Evolutionary conservation across 2,888 invertebrate genomes (phyloP).

Genomic region (Icerya purchasi): DNA sequence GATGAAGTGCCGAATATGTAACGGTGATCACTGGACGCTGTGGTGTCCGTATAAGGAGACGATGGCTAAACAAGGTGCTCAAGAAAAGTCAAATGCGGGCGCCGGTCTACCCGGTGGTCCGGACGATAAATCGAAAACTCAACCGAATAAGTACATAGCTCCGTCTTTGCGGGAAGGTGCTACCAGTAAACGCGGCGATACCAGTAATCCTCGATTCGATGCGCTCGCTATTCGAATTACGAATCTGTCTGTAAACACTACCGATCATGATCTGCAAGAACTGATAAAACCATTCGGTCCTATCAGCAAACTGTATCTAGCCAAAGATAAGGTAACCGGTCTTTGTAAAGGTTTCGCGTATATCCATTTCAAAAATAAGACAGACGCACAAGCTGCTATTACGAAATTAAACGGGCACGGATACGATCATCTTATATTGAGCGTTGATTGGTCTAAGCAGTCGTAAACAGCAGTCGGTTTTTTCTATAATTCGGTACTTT

Average conservation of each 20-base stretch:
- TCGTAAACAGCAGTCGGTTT: too few species aligned
- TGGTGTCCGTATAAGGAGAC: conserved; percentile 92
- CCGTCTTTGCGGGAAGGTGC: conserved; percentile 71
- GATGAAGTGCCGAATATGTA: conserved; percentile 70
- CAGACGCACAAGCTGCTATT: conserved; percentile 84
- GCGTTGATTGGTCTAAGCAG: conserved; percentile 91
- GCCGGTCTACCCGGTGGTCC: conserved; percentile 9
- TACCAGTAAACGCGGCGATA: conserved; percentile 50
- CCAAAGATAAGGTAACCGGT: conserved; percentile 74
- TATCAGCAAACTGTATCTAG: conserved; percentile 80
- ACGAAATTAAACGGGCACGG: conserved; percentile 73
- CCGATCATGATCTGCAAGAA: conserved; percentile 85
- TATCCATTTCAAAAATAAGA: conserved; percentile 79
- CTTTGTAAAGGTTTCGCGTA: conserved; percentile 95
- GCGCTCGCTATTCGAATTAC: conserved; percentile 85
- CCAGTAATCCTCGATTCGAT: conserved; percentile 50
- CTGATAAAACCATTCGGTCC: conserved; percentile 84
- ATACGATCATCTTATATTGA: conserved; percentile 92
- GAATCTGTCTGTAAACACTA: conserved; percentile 87
- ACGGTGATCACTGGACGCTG: conserved; percentile 94
- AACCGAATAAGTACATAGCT: conserved; percentile 56
- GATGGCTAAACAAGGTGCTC: conserved; percentile 16
- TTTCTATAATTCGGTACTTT: too few species aligned
- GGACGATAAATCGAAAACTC: conserved; percentile 3
- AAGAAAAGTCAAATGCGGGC: conserved; percentile 11